These are phyloP conservation scores for Amblyopsis rosae DNA, from an alignment of 2,113 vertebrate genomes.

Conservation along the genomic window DNA sequence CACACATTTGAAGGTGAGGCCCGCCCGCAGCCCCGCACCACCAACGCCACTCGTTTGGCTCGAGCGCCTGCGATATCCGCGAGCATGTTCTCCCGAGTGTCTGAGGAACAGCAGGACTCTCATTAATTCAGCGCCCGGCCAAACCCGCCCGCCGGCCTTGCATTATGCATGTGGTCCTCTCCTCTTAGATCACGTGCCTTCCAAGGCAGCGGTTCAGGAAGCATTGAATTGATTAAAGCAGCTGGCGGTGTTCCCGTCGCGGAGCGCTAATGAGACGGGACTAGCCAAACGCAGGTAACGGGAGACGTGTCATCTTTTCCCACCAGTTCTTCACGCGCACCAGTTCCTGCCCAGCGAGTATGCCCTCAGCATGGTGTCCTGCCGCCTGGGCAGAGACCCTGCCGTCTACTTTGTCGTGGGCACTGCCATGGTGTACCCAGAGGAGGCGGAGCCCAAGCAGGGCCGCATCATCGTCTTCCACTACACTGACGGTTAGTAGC, in stretches of 20 bases:
- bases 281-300: neutral
- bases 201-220: neutral
- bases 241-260: neutral
- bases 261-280: neutral
- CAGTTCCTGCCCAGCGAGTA: constrained; percentile 97
- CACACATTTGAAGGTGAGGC: constrained; percentile 96
- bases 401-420: constrained; percentile 96
- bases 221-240: neutral
- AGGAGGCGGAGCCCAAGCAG: constrained; percentile 97
- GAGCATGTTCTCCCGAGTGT: neutral
- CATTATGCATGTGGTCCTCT: neutral
- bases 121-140: neutral
- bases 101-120: neutral
- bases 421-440: constrained; percentile 97
- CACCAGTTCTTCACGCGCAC: constrained; percentile 92
- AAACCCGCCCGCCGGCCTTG: neutral
- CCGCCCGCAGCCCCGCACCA: neutral
- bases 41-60: neutral
- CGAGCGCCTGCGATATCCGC: neutral
- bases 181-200: neutral
- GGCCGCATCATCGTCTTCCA: constrained; percentile 98
- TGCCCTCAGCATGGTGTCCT: constrained; percentile 95
- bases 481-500: constrained; percentile 89
- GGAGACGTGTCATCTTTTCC: neutral
- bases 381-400: constrained; percentile 91